Conservation (phyloP, 2,888 invertebrate species). For the Pachliopta kotzebuea region DNA sequence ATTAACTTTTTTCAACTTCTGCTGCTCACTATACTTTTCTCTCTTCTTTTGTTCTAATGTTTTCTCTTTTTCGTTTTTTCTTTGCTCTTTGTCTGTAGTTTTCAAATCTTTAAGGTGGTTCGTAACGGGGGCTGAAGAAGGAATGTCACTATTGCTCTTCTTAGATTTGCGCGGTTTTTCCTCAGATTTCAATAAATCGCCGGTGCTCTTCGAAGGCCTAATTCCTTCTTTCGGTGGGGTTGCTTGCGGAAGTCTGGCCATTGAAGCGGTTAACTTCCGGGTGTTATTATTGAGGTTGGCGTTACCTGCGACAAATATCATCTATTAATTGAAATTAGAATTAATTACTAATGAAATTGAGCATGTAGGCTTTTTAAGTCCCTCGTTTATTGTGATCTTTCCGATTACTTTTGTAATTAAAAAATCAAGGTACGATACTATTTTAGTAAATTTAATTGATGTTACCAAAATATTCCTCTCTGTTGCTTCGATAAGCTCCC, state of each 20-base stretch:
- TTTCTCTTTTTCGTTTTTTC: constrained; percentile 53
- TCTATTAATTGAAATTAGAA: background rate
- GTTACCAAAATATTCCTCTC: constrained; percentile 59
- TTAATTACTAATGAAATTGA: background rate
- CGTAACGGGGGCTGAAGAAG: constrained; percentile 41
- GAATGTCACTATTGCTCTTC: constrained; percentile 49
- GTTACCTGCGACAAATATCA: constrained; percentile 44
- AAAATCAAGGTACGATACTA: too few species aligned
- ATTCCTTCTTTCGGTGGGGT: constrained; percentile 33
- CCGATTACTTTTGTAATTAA: too few species aligned
- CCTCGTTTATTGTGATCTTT: too few species aligned
- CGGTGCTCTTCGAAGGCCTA: constrained; percentile 52
- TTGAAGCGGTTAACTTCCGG: constrained; percentile 48
- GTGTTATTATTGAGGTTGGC: constrained; percentile 40
- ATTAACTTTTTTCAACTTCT: constrained; percentile 46
- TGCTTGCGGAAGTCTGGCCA: constrained; percentile 43
- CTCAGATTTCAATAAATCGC: constrained; percentile 31
- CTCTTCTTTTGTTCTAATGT: constrained; percentile 47
- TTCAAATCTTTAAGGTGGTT: constrained; percentile 40
- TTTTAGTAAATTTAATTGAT: background rate
- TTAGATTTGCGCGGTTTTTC: constrained; percentile 39
- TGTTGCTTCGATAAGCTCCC: constrained; percentile 60
- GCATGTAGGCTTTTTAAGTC: too few species aligned
- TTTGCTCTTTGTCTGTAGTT: constrained; percentile 49
- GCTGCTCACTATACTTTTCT: constrained; percentile 45